Base-by-base conservation (phyloP, 1,140 invertebrate genomes). In the Calycopis cecrops region DNA sequence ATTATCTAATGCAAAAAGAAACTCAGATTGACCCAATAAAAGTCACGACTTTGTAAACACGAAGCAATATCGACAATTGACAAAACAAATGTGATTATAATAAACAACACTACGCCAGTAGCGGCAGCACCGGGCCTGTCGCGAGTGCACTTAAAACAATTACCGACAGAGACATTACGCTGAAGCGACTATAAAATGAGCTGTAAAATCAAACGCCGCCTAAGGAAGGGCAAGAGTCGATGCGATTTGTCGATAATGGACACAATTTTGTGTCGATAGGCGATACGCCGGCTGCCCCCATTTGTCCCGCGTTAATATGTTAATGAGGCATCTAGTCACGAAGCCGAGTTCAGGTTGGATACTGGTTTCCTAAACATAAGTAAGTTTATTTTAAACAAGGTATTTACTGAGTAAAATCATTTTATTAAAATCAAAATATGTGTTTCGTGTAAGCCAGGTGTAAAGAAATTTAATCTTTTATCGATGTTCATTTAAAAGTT, bases 241-340 rank as follows among this genome's bases (percentile, higher is more conserved):
- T 64, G 48, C 4, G 44, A 63, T 58, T 57, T 61, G 52, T 59
- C 61, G 59, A 65, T 65, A 65, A 52, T 55, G 37, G 49, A 53
- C 35, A 37, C 52, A 3, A 28, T 38, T 56, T 49, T 9, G 52
- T 52, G 35, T 55, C 48, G 61, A 63, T 58, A 64, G 58, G 49
- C 60, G 51, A 62, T 54, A 60, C 62, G 48, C 52, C 52, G 52
- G 57, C 40, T 60, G 60, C 50, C 57, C 67, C 64, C 62, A 63
- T 73, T 73, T 69, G 68, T 72, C 61, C 48, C 35, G 63, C 57
- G 59, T 71, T 77, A 76, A 77, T 74, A 73, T 73, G 71, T 72
- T 69, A 81, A 74, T 76, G 60, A 53, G 52, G 59, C 51, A 59
- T 66, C 71, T 47, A 71, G 62, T 64, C 62, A 62, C 65, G 62